Percentiles rank a stretch among this genome's conserved stretches.
Conservation (phyloP, 2,797 vertebrate species). For the Chelonia mydas region DNA sequence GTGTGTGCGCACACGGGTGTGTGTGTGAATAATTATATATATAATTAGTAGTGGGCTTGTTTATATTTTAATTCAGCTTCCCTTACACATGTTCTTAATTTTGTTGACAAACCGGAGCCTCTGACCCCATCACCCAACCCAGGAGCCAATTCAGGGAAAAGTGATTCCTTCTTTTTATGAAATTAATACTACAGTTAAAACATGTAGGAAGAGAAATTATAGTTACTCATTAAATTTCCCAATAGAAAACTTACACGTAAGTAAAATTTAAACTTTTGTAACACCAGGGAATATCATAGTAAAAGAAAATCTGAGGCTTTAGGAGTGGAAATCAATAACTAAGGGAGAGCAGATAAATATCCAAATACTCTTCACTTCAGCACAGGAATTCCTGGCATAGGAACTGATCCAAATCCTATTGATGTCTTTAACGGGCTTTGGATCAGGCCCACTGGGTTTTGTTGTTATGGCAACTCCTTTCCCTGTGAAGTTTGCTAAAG, state of each 20-base stretch:
- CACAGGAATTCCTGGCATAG: too few species aligned
- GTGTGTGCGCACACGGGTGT: accelerated
- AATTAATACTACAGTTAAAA: not conserved
- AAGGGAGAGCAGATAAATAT: not conserved
- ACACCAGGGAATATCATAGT: not conserved
- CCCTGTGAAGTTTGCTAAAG: not conserved
- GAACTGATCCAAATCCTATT: not conserved
- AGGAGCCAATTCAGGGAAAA: not conserved
- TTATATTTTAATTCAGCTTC: too few species aligned
- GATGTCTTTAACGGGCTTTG: not conserved
- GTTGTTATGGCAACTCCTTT: not conserved
- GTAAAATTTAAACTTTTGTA: not conserved
- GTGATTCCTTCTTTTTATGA: not conserved
- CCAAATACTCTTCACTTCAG: not conserved
- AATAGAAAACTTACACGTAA: not conserved
- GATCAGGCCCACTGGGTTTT: not conserved
- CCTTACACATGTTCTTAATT: too few species aligned
- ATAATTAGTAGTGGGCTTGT: too few species aligned
- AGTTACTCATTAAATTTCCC: not conserved
- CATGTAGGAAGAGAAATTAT: not conserved
- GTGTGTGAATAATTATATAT: too few species aligned
- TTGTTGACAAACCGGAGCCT: too few species aligned
- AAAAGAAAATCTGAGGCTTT: not conserved
- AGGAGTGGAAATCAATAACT: not conserved
- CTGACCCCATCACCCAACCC: too few species aligned